These are phyloP conservation scores for Dipus sagitta DNA, from an alignment of 2,797 vertebrate genomes.

Conservation along the genomic window DNA sequence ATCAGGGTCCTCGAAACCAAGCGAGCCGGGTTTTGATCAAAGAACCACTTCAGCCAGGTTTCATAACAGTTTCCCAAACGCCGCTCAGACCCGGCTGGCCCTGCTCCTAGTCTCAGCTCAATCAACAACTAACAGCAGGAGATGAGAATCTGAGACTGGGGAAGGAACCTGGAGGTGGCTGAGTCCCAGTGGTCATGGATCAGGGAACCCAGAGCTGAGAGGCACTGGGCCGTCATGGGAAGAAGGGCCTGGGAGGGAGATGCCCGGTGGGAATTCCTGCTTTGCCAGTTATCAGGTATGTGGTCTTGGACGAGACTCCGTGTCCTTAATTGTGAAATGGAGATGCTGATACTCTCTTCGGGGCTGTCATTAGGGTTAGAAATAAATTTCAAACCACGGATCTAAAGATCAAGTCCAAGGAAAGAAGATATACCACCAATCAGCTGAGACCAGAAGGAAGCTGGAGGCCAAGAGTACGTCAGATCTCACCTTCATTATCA, in stretches of 20 bases:
- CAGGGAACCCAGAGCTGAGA: neutral
- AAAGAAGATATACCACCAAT: neutral
- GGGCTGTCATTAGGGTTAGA: neutral
- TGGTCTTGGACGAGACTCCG: neutral
- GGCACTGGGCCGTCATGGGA: neutral
- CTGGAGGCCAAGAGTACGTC: neutral
- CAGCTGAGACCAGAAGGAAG: slow-evolving; percentile 10
- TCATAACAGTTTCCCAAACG: slow-evolving; percentile 2
- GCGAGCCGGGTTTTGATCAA: neutral
- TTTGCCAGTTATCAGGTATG: neutral
- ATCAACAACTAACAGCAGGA: slow-evolving; percentile 14
- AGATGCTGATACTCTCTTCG: neutral
- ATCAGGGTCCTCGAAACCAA: neutral
- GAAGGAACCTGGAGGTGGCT: neutral
- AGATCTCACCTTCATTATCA: neutral
- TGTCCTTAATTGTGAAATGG: neutral
- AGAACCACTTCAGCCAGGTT: neutral
- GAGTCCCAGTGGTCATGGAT: neutral
- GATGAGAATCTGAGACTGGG: slow-evolving; percentile 50
- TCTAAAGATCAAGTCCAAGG: slow-evolving; percentile 29
- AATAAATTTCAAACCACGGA: neutral
- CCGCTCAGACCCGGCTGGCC: slow-evolving; percentile 30
- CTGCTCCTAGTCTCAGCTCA: slow-evolving; percentile 57
- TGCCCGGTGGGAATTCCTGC: neutral
- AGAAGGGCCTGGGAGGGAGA: neutral